phyloP scores from a whole-genome alignment of 1,140 invertebrate species.

The Archegozetes longisetosus region DNA sequence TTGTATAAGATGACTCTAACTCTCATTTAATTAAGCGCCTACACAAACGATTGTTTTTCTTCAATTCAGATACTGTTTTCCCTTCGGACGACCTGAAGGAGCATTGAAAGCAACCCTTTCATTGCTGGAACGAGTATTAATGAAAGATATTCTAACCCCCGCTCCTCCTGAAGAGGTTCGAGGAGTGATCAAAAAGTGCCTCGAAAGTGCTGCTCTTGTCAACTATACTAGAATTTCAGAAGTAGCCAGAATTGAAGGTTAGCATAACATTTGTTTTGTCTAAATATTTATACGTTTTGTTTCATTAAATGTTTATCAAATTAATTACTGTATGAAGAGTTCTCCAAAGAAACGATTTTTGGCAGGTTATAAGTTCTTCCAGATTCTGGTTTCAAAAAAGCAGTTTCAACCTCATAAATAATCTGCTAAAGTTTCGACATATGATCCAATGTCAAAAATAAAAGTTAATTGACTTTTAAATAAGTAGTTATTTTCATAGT shows the following conservation, averaged over 20 bases:
- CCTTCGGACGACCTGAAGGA: slow-evolving; percentile 94
- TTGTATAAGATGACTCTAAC: neutral
- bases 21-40: neutral
- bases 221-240: slow-evolving; percentile 92
- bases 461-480: no score
- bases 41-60: neutral
- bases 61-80: slow-evolving; percentile 72
- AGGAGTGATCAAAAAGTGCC: slow-evolving; percentile 74
- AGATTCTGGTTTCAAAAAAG: no score
- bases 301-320: neutral
- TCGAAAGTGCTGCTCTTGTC: slow-evolving; percentile 92
- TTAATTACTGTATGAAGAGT: neutral
- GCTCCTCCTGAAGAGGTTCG: slow-evolving; percentile 91
- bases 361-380: no score
- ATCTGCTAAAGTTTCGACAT: no score
- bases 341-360: no score
- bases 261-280: neutral
- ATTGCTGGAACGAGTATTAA: slow-evolving; percentile 84
- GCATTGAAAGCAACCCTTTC: slow-evolving; percentile 90
- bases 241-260: slow-evolving; percentile 94
- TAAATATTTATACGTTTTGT: neutral
- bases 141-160: slow-evolving; percentile 98
- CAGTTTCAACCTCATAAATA: no score
- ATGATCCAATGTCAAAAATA: no score
- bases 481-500: no score